These are phyloP conservation scores for Hystrix brachyura DNA, from an alignment of 2,113 vertebrate genomes.

Conservation along the genomic window DNA sequence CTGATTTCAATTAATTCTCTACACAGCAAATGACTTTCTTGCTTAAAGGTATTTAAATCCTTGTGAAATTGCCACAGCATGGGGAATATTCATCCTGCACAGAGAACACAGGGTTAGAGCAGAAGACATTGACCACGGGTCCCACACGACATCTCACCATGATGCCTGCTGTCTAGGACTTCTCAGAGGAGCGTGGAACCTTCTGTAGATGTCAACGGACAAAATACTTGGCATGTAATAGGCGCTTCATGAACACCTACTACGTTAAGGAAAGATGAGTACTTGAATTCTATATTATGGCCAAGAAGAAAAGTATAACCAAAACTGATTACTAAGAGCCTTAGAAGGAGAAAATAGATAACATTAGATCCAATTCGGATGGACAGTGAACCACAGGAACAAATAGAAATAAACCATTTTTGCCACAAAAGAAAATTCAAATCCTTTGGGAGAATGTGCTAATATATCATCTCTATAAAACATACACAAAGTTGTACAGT, in stretches of 20 bases:
- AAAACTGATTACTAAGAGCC: background rate
- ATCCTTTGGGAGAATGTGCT: background rate
- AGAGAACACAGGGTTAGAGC: background rate
- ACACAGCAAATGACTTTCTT: constrained; percentile 66
- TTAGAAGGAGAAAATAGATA: background rate
- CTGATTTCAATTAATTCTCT: constrained; percentile 52
- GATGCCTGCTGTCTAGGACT: background rate
- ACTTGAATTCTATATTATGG: background rate
- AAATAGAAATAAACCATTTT: background rate
- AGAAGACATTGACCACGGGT: background rate
- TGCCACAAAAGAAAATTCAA: background rate
- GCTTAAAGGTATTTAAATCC: background rate
- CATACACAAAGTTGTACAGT: background rate
- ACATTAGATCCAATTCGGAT: background rate
- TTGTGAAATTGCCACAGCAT: background rate
- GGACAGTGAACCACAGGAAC: background rate
- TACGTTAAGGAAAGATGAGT: background rate
- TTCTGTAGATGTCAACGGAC: background rate
- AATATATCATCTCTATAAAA: too few relatives aligned
- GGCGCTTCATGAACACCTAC: background rate
- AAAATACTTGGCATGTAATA: background rate
- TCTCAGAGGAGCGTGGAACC: background rate
- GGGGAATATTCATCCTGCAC: background rate
- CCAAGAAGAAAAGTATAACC: background rate
- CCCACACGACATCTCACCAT: background rate